These are phyloP conservation scores for Pinctada fucata DNA, from an alignment of 2,888 invertebrate species.

Conservation along the genomic window DNA sequence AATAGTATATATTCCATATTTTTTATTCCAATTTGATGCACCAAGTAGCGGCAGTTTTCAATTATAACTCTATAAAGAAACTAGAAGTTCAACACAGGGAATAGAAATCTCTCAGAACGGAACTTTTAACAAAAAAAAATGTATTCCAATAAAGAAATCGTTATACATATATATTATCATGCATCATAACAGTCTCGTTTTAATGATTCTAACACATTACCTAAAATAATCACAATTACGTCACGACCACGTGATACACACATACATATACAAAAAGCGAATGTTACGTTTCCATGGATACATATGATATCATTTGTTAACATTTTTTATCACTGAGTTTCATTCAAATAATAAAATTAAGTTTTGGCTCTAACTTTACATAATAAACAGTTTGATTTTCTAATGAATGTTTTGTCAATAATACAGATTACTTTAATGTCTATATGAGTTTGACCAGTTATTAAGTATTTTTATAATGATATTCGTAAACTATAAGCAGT, in stretches of 20 bases:
- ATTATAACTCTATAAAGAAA: constrained; percentile 16
- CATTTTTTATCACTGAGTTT: too few relatives aligned
- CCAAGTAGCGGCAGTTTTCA: constrained; percentile 21
- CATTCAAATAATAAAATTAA: too few relatives aligned
- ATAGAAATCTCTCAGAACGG: constrained; percentile 23
- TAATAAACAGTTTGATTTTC: too few relatives aligned
- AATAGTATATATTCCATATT: neutral
- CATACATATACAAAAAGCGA: neutral
- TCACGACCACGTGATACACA: neutral
- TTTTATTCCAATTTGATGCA: constrained; percentile 10
- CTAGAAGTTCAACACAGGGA: constrained; percentile 26
- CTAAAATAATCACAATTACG: neutral
- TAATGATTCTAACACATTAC: neutral
- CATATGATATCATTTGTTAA: too few relatives aligned
- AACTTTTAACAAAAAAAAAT: too few relatives aligned
- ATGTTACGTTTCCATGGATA: neutral
- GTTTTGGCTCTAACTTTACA: too few relatives aligned
- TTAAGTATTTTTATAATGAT: too few relatives aligned
- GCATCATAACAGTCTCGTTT: neutral
- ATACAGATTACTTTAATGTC: too few relatives aligned
- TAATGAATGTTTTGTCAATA: too few relatives aligned
- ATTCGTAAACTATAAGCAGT: too few relatives aligned
- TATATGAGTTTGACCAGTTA: too few relatives aligned
- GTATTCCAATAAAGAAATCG: neutral
- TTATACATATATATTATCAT: neutral